phyloP scores from a whole-genome alignment of 1,140 invertebrate species.

The Nebria ingens region DNA sequence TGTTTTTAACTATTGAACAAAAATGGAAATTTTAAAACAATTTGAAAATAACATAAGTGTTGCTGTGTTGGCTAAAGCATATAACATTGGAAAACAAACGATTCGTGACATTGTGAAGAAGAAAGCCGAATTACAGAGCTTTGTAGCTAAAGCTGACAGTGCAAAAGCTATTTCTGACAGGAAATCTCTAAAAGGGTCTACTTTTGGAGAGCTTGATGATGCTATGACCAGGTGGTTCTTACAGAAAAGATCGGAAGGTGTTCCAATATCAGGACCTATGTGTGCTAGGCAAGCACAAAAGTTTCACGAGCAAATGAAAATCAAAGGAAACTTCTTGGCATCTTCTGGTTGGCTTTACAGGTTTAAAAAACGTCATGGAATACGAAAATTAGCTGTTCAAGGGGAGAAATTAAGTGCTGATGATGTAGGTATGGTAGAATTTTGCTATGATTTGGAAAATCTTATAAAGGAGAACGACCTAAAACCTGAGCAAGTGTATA shows the following conservation, averaged over 20 bases:
- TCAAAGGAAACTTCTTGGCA: constrained; percentile 14
- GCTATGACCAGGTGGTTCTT: constrained; percentile 18
- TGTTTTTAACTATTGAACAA: background rate
- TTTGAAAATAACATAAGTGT: background rate
- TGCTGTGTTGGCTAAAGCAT: constrained; percentile 10
- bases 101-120: constrained; percentile 14
- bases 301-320: constrained; percentile 16
- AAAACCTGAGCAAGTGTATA: constrained; percentile 27
- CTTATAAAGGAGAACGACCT: constrained; percentile 16
- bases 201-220: constrained; percentile 17
- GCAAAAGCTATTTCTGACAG: background rate
- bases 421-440: constrained; percentile 17
- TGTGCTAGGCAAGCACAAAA: constrained; percentile 15
- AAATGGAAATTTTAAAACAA: background rate
- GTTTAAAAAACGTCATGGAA: constrained; percentile 18
- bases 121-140: constrained; percentile 7
- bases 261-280: constrained; percentile 18
- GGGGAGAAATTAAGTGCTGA: constrained; percentile 14
- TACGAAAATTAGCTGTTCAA: constrained; percentile 9
- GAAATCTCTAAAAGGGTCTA: constrained; percentile 12
- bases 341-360: constrained; percentile 16
- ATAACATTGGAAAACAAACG: constrained; percentile 14
- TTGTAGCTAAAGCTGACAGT: background rate
- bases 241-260: constrained; percentile 18
- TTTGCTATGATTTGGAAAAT: constrained; percentile 18